phyloP scores from a whole-genome alignment of 2,113 vertebrate genomes.

The Argyrosomus japonicus region DNA sequence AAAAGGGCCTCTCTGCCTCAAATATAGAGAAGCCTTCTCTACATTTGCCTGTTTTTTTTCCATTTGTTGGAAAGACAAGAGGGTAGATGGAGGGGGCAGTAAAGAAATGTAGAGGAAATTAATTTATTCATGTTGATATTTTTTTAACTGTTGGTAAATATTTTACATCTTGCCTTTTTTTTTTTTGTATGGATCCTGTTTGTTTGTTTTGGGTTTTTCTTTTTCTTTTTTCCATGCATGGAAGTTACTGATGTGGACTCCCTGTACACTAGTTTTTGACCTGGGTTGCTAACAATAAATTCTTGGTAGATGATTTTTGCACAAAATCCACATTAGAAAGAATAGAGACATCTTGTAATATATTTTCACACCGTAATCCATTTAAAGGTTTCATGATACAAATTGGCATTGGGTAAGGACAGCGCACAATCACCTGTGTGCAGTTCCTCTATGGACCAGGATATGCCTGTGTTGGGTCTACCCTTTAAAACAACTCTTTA shows the following conservation, averaged over 20 bases:
- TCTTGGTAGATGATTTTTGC: constrained; percentile 62
- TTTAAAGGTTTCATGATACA: constrained; percentile 34
- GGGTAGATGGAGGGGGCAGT: constrained; percentile 42
- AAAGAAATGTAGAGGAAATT: constrained; percentile 79
- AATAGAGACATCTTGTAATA: constrained; percentile 65
- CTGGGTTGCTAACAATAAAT: constrained; percentile 51
- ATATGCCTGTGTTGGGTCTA: constrained; percentile 61
- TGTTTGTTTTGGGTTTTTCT: constrained; percentile 67
- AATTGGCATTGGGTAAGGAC: constrained; percentile 4
- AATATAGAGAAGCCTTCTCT: constrained; percentile 42
- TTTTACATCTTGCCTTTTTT: constrained; percentile 76
- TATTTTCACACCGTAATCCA: constrained; percentile 69
- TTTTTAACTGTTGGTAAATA: constrained; percentile 84
- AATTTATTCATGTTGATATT: constrained; percentile 86
- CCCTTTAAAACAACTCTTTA: constrained; percentile 34
- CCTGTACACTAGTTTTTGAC: constrained; percentile 68
- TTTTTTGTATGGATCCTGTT: constrained; percentile 73
- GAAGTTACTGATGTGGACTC: constrained; percentile 76
- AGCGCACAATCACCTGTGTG: constrained; percentile 28
- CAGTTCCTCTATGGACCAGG: constrained; percentile 51
- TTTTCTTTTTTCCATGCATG: constrained; percentile 72
- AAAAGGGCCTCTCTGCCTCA: constrained; percentile 52
- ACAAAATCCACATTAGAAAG: constrained; percentile 62
- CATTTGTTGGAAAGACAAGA: constrained; percentile 58
- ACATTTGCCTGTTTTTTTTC: constrained; percentile 58